Evolutionary conservation across 2,113 vertebrate genomes (phyloP).

Genomic region (Australoheros scitulus): DNA sequence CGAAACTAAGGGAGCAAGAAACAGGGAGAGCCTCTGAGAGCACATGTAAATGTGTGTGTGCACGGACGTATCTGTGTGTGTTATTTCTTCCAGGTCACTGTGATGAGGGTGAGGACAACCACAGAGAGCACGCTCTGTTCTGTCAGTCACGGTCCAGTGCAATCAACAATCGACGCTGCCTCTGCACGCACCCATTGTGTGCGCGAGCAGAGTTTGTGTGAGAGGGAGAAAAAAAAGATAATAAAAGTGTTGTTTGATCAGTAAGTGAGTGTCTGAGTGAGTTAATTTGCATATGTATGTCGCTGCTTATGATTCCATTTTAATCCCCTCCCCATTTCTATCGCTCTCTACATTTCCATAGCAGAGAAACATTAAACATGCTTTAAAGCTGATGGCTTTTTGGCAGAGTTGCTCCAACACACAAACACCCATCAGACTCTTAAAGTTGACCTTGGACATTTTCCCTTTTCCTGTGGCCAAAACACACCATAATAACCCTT

Average conservation of each 20-base stretch:
- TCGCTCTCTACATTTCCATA: neutral
- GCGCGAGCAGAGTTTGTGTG: slow-evolving; percentile 6
- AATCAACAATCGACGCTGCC: slow-evolving; percentile 51
- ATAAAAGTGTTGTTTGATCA: slow-evolving; percentile 11
- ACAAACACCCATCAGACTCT: neutral
- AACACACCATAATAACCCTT: slow-evolving; percentile 14
- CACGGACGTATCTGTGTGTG: slow-evolving; percentile 6
- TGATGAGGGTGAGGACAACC: slow-evolving; percentile 63
- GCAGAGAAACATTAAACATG: neutral
- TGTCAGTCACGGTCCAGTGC: slow-evolving; percentile 64
- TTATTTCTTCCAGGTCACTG: slow-evolving; percentile 63
- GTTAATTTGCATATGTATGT: neutral
- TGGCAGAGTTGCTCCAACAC: neutral
- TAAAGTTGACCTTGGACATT: neutral
- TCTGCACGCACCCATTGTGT: slow-evolving; percentile 39
- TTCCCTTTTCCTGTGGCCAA: neutral
- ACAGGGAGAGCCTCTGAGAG: slow-evolving; percentile 40
- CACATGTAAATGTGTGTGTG: slow-evolving; percentile 34
- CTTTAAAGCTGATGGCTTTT: neutral
- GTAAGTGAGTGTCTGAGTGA: neutral
- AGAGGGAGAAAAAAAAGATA: neutral
- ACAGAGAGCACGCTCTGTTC: slow-evolving; percentile 63
- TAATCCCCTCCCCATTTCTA: neutral
- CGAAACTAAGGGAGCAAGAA: neutral
- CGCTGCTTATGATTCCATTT: neutral